A percentile compares a stretch with the other conserved stretches of the same genome.
Evolutionary conservation across 35 echinoderm and acorn worm species (phyloP).

Genomic region (Strongylocentrotus purpuratus): DNA sequence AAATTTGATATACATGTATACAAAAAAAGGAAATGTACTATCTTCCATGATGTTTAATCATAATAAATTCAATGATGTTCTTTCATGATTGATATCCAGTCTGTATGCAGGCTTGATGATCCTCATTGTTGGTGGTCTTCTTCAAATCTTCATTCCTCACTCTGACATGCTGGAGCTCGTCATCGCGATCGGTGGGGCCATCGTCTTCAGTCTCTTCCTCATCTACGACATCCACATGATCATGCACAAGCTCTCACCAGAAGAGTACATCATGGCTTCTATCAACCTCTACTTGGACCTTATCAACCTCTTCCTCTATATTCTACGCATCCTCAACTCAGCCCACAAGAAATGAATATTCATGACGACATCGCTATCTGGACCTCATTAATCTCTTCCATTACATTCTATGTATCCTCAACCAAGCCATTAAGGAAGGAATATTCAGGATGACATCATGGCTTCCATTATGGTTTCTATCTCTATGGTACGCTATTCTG

Average conservation of each 20-base stretch:
- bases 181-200: conserved; percentile 76
- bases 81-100: conserved; percentile 54
- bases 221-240: conserved; percentile 91
- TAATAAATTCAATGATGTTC: not conserved
- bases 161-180: conserved; percentile 82
- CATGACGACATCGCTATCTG: not conserved
- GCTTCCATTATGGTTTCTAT: not conserved
- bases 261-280: conserved; percentile 93
- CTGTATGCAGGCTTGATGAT: conserved; percentile 81
- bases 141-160: conserved; percentile 82
- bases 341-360: conserved; percentile 81
- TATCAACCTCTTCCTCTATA: conserved; percentile 96
- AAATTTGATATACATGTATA: too few species aligned
- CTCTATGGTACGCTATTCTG: not conserved
- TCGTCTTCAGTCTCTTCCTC: conserved; percentile 91
- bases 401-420: not conserved
- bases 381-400: not conserved
- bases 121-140: conserved; percentile 79
- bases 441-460: not conserved
- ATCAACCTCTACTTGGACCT: conserved; percentile 97
- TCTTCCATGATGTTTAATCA: too few species aligned
- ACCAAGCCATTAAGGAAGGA: not conserved
- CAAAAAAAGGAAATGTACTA: too few species aligned
- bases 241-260: conserved; percentile 97
- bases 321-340: conserved; percentile 85